Base-by-base conservation (phyloP, 2,888 invertebrate species). In the Stenichneumon culpator region DNA sequence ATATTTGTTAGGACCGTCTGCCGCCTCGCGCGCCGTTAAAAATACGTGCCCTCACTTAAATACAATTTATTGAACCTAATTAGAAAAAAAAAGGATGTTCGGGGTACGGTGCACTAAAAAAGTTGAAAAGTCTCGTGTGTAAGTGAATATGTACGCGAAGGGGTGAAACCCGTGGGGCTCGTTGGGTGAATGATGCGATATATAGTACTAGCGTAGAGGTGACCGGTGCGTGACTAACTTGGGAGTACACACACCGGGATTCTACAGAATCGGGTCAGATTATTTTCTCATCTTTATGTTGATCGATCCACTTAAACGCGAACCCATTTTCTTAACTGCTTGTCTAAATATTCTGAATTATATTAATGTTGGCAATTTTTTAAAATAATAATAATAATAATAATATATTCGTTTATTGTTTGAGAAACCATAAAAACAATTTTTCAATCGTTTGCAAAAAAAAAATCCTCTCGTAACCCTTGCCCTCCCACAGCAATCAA, bases 211-310 rank as follows among this genome's bases (percentile, higher is more conserved):
- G 82, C 77, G 67, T 25, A 77, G 74, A 82, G 79, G 68, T 65
- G 80, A 87, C 82, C 79, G 87, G 89, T 90, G 90, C 90, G 89
- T 91, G 91, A 91, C 89, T 91, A 80, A 82, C 84, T 83, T 73
- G 86, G 84, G 86, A 89, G 88, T 87, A 88, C 70, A 86, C 86
- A 83, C 83, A 80, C 69, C 65, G 81, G 79, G 83, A 83, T 86
- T 83, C 84, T 74, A 84, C 85, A 88, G 87, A 91, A 90, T 86
- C 84, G 84, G 89, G 90, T 90, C 89, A 90, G 87, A 89, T 88
- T 87, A 74, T 86, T 88, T 79, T 82, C 86, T 86, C 74, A 79
- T 79, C 78, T 39, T 72, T 80, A 73, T 80, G 86, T 83, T 83
- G 79, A 86, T 82, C 79, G 83, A 69, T 80, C 73, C 77, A 83